Percentiles rank a stretch among this genome's conserved stretches.
Evolutionary conservation across 2,888 invertebrate species (phyloP).

Genomic region (Cerastis rubricosa): DNA sequence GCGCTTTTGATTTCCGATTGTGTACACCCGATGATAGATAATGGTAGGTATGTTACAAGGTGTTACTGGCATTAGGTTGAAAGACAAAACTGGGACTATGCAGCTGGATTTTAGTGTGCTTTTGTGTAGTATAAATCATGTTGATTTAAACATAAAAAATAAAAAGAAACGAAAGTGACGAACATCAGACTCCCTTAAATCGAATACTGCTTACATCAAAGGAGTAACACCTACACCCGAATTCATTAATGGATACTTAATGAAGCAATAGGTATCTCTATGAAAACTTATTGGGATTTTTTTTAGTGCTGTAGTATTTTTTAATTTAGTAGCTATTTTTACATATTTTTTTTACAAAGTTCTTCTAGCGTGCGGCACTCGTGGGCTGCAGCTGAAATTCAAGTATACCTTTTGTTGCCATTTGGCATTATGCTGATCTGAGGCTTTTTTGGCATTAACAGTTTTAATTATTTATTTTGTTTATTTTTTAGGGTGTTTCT

Average conservation of each 20-base stretch:
- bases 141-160: background rate
- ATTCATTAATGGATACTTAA: slow-evolving; percentile 9
- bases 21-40: background rate
- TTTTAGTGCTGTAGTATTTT: background rate
- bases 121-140: background rate
- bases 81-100: background rate
- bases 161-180: background rate
- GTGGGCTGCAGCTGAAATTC: too few species aligned
- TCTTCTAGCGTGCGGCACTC: too few species aligned
- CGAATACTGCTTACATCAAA: background rate
- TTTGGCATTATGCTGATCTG: too few species aligned
- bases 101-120: background rate
- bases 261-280: background rate
- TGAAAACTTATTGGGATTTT: background rate
- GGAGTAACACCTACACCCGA: background rate
- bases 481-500: too few species aligned
- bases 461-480: too few species aligned
- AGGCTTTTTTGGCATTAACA: too few species aligned
- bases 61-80: background rate
- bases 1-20: slow-evolving; percentile 34
- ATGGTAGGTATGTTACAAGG: background rate
- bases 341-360: too few species aligned
- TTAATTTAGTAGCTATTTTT: too few species aligned
- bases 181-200: background rate
- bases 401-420: too few species aligned